These are phyloP conservation scores for Callyntrura guangdongensis DNA, from an alignment of 2,888 invertebrate species.

Conservation along the genomic window DNA sequence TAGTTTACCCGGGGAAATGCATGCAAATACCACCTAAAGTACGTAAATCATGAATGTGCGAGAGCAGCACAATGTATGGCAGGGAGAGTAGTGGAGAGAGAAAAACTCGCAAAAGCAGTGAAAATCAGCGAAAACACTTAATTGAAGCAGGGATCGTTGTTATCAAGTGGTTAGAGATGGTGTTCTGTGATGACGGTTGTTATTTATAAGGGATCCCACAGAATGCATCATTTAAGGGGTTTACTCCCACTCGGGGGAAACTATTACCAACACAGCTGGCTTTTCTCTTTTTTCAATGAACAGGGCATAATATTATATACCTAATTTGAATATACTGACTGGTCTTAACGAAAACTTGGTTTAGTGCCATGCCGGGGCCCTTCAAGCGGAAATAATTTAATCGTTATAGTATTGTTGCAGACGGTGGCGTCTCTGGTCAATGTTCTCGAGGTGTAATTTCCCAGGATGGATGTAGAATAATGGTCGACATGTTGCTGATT, in stretches of 20 bases:
- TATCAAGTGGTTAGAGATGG: constrained; percentile 27
- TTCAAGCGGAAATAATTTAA: not conserved
- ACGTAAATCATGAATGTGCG: not conserved
- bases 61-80: too few relatives aligned
- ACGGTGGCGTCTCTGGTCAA: not conserved
- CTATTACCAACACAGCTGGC: not conserved
- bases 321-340: too few relatives aligned
- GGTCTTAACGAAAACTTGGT: not conserved
- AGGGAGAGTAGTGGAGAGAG: not conserved
- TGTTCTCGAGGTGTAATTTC: not conserved
- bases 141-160: constrained; percentile 28
- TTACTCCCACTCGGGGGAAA: not conserved
- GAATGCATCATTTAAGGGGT: not conserved
- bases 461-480: not conserved
- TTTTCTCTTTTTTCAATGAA: not conserved
- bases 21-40: not conserved
- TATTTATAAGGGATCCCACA: constrained; percentile 49
- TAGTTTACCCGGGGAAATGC: not conserved
- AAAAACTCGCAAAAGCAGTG: constrained; percentile 19
- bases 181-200: not conserved
- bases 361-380: not conserved
- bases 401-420: not conserved
- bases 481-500: constrained; percentile 23
- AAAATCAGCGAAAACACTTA: constrained; percentile 60
- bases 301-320: too few relatives aligned